phyloP scores from a whole-genome alignment of 2,113 vertebrate genomes.

The Tylochromis polylepis region DNA sequence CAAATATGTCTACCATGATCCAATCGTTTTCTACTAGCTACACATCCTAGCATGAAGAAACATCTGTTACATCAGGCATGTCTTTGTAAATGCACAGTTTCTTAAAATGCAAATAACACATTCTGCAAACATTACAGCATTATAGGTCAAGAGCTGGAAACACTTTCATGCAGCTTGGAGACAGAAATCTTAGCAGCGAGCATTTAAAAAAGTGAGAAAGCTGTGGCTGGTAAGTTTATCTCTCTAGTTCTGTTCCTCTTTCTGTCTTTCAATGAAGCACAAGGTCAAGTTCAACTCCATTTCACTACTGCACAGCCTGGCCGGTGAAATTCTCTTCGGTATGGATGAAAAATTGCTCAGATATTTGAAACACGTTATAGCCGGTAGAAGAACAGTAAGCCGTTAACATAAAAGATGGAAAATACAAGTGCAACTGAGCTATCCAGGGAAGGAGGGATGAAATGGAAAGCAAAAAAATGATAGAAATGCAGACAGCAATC shows the following conservation, averaged over 20 bases:
- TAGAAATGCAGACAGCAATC: neutral
- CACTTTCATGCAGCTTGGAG: neutral
- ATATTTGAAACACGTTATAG: constrained; percentile 15
- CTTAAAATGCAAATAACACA: neutral
- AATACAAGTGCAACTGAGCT: neutral
- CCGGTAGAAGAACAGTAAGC: neutral
- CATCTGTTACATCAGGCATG: neutral
- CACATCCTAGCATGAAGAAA: neutral
- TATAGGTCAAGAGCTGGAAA: neutral
- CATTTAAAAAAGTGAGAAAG: neutral
- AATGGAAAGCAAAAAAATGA: neutral
- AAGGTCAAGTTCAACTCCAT: constrained; percentile 27
- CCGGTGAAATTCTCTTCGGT: neutral
- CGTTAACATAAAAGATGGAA: neutral
- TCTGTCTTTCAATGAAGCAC: neutral
- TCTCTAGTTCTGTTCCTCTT: neutral
- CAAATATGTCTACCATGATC: neutral
- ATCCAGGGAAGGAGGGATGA: neutral
- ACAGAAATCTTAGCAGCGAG: neutral
- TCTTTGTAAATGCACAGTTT: neutral
- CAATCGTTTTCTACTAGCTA: neutral
- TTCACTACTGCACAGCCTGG: neutral
- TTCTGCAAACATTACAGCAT: neutral
- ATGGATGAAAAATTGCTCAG: constrained; percentile 23
- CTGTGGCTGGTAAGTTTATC: neutral